phyloP scores from a whole-genome alignment of 2,797 vertebrate genomes.

The Centroberyx gerrardi region DNA sequence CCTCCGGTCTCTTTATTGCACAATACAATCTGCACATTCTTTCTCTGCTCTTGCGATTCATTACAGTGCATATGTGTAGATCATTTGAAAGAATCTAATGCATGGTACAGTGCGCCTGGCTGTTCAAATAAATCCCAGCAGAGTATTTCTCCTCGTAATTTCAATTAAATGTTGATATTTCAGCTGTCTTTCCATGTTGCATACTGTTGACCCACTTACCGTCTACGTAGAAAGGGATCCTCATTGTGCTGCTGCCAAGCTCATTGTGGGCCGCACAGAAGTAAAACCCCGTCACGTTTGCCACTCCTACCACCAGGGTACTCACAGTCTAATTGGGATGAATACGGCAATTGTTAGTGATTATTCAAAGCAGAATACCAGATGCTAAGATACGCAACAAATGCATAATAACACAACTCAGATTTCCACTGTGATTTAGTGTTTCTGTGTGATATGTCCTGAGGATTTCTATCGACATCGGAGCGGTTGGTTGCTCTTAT shows the following conservation, averaged over 20 bases:
- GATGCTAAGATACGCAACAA: neutral
- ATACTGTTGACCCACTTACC: slow-evolving; percentile 83
- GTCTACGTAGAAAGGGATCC: slow-evolving; percentile 86
- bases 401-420: slow-evolving; percentile 15
- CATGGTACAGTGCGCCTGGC: slow-evolving; percentile 11
- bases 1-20: slow-evolving; percentile 78
- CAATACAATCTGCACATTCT: slow-evolving; percentile 78
- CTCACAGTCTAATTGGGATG: slow-evolving; percentile 85
- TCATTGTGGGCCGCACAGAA: slow-evolving; percentile 87
- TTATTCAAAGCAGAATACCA: slow-evolving; percentile 34
- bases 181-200: slow-evolving; percentile 1
- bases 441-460: slow-evolving; percentile 7
- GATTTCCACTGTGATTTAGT: neutral
- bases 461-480: slow-evolving; percentile 25
- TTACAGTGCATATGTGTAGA: slow-evolving; percentile 64
- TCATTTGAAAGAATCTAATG: slow-evolving; percentile 53
- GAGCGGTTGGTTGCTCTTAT: slow-evolving; percentile 37
- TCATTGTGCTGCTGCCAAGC: slow-evolving; percentile 72
- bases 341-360: slow-evolving; percentile 27
- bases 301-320: slow-evolving; percentile 81
- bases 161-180: slow-evolving; percentile 18
- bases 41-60: slow-evolving; percentile 64
- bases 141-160: slow-evolving; percentile 29
- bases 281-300: slow-evolving; percentile 86
- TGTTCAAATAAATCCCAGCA: slow-evolving; percentile 36